Base-by-base conservation (phyloP, 2,797 vertebrate genomes). In the Rousettus madagascariensis region DNA sequence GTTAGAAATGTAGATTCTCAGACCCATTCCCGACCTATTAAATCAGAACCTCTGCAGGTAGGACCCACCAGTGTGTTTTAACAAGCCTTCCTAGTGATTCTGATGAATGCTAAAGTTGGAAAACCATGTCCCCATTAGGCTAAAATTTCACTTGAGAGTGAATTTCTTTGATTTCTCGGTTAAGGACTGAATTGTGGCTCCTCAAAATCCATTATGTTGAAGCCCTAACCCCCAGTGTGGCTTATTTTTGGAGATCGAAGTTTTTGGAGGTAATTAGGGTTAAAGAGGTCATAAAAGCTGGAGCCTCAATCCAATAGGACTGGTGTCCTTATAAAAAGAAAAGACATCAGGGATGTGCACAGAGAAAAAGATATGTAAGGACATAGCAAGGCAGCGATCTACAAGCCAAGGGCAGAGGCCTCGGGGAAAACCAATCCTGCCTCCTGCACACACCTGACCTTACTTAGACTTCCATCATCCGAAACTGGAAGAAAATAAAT, bases 221-320 rank as follows among this genome's bases (percentile, higher is more conserved):
- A 84, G 19, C 20, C 30, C 84, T 90, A 57, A 59, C 8, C 61
- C 59, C 28, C 63, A 71, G 57, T 28, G 36, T 41, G 65, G 55
- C n/a, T 46, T 46, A 13, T 30, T 28, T 38, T 38, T 85, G 59
- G 30, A 71, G 55, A 79, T 8, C 74, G 19, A 22, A 49, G 19
- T 71, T 90, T 92, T 90, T 38, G 86, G 61, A 90, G 22, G 15
- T 72, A 94, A 95, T 75, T 51, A 49, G 68, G 26, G 20, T 89
- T 84, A 79, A 87, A 66, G 61, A 36, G 24, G 49, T 72, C 69
- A 59, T 33, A 66, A 49, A 65, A 41, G n/a, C 15, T 72, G 28
- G 11, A 8, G 24, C 28, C 8, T 19, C 66, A 84, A 77, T 75
- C 43, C 68, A 83, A 69, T 2, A 94, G 33, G 33, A 6, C 26